Percentiles rank a stretch among this genome's conserved stretches.
Conservation (phyloP, 1,140 invertebrate genomes). For the Tyrophagus putrescentiae region DNA sequence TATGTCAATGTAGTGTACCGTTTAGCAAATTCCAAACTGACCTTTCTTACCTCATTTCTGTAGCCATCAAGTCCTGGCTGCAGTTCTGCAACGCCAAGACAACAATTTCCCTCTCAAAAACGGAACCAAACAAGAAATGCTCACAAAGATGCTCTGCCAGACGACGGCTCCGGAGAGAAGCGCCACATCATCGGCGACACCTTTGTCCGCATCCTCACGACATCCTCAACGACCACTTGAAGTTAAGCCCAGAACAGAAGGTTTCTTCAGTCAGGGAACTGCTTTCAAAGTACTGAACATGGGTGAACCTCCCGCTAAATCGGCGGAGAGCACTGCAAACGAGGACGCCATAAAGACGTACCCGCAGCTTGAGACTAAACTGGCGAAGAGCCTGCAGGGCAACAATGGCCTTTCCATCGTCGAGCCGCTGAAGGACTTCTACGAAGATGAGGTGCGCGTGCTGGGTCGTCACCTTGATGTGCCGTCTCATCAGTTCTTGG, state of each 20-base stretch:
- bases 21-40: no score
- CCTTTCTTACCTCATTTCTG: no score
- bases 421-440: conserved; percentile 96
- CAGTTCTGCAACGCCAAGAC: conserved; percentile 54
- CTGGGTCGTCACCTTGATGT: conserved; percentile 75
- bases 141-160: conserved; percentile 73
- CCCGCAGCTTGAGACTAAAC: conserved; percentile 95
- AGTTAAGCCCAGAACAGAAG: conserved; percentile 71
- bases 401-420: conserved; percentile 70
- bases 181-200: conserved; percentile 97
- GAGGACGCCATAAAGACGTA: conserved; percentile 99
- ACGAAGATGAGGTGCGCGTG: conserved; percentile 85
- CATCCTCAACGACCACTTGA: conserved; percentile 57
- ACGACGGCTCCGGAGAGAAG: conserved; percentile 81
- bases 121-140: conserved; percentile 43
- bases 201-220: conserved; percentile 62
- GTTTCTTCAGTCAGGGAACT: conserved; percentile 64
- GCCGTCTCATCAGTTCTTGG: conserved; percentile 63
- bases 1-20: conserved; percentile 29
- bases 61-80: conserved; percentile 37
- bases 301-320: conserved; percentile 83
- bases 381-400: conserved; percentile 75
- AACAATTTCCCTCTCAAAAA: conserved; percentile 47
- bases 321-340: conserved; percentile 60
- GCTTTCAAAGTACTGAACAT: no score